Conservation (phyloP, 2,888 invertebrate genomes). For the Dyspetes luteomarginatus region DNA sequence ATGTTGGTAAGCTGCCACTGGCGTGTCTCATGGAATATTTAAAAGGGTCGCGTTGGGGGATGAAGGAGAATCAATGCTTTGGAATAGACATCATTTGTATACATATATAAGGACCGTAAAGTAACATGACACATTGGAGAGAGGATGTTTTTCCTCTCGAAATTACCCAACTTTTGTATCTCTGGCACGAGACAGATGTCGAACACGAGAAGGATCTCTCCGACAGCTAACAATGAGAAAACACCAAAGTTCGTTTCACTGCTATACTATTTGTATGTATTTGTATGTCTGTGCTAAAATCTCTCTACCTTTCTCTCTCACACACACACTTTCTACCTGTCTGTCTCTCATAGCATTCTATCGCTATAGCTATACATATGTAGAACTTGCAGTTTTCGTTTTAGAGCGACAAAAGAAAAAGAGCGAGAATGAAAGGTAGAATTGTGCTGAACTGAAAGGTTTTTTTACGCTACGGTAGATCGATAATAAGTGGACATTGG, state of each 20-base stretch:
- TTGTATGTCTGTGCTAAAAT: neutral
- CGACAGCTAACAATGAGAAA: conserved; percentile 8
- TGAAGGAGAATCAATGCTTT: conserved; percentile 32
- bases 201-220: conserved; percentile 17
- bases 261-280: too few species aligned
- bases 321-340: neutral
- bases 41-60: conserved; percentile 16
- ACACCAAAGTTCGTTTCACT: conserved; percentile 17
- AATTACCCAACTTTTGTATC: conserved; percentile 13
- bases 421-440: neutral
- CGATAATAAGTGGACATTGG: conserved; percentile 49
- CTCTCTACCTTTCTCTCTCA: neutral
- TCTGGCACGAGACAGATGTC: conserved; percentile 30
- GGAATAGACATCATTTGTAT: neutral
- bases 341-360: neutral
- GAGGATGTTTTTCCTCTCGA: neutral
- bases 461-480: conserved; percentile 42
- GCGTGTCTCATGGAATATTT: conserved; percentile 31
- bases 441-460: neutral
- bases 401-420: neutral
- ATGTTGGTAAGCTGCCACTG: neutral
- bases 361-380: neutral
- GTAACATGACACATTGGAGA: neutral
- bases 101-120: neutral
- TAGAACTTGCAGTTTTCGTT: conserved; percentile 12